These are phyloP conservation scores for Donacobius atricapilla DNA, from an alignment of 2,113 vertebrate species.

Conservation along the genomic window DNA sequence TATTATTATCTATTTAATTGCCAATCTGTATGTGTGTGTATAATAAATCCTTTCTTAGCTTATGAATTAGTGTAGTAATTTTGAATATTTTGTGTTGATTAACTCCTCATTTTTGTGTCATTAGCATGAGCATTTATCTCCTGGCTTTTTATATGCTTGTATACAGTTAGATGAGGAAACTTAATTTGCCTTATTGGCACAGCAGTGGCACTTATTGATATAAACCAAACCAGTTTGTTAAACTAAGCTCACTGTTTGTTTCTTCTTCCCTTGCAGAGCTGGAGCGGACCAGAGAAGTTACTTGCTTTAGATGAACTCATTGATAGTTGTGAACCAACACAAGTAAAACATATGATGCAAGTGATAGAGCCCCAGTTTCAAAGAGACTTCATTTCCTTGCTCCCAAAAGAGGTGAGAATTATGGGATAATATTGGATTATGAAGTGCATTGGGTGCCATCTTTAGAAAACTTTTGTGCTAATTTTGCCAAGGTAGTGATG, in stretches of 20 bases:
- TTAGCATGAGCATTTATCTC: conserved; percentile 22
- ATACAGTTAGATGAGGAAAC: background rate
- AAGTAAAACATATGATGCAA: conserved; percentile 99
- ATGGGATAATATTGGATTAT: background rate
- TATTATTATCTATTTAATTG: conserved; percentile 53
- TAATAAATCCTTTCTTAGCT: conserved; percentile 51
- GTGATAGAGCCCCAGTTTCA: conserved; percentile 99
- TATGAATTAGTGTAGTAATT: conserved; percentile 40
- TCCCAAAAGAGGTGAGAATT: conserved; percentile 95
- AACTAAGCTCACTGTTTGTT: background rate
- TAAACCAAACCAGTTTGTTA: background rate
- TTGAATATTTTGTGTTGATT: conserved; percentile 55
- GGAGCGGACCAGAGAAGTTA: conserved; percentile 96
- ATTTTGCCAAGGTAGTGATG: background rate
- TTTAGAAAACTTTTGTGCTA: background rate
- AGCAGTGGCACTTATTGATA: background rate
- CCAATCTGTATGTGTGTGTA: conserved; percentile 22
- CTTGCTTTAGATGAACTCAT: conserved; percentile 98
- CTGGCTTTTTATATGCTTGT: background rate
- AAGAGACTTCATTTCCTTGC: conserved; percentile 98
- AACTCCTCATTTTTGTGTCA: conserved; percentile 44
- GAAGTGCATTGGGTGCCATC: background rate
- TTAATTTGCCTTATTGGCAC: background rate
- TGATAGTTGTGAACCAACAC: conserved; percentile 97
- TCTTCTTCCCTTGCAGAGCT: conserved; percentile 76